Conservation (phyloP, 2,888 invertebrate genomes). For the Ichneumon xanthorius region DNA sequence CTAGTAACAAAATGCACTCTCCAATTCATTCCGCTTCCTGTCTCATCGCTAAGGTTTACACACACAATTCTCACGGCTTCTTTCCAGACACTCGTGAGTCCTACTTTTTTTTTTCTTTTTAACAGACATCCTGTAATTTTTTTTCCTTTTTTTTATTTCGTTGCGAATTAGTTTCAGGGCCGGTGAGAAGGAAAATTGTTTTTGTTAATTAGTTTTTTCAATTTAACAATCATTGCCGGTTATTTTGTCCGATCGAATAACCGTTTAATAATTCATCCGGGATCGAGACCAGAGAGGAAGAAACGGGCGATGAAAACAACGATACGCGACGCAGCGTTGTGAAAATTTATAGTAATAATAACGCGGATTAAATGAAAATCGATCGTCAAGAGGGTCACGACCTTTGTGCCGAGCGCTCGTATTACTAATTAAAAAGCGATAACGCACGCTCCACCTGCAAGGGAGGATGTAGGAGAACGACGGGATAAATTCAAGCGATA, state of each 20-base stretch:
- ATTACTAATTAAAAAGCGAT: constrained; percentile 9
- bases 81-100: constrained; percentile 3
- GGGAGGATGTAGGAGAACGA: neutral
- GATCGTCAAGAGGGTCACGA: neutral
- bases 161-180: neutral
- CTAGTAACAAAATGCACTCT: constrained; percentile 34
- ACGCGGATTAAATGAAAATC: constrained; percentile 16
- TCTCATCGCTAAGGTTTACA: constrained; percentile 35
- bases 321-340: neutral
- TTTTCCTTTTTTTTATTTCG: constrained; percentile 1
- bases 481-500: constrained; percentile 2
- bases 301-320: neutral
- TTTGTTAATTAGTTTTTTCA: neutral
- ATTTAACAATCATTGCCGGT: neutral
- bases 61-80: constrained; percentile 44
- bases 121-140: neutral
- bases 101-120: constrained; percentile 19
- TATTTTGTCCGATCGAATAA: neutral
- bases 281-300: neutral
- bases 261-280: neutral
- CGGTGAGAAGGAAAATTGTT: neutral
- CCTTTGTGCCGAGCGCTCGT: neutral
- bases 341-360: constrained; percentile 2
- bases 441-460: constrained; percentile 7
- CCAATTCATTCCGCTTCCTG: constrained; percentile 19